phyloP scores from a whole-genome alignment of 2,797 vertebrate genomes.

The Sebastes miniatus region DNA sequence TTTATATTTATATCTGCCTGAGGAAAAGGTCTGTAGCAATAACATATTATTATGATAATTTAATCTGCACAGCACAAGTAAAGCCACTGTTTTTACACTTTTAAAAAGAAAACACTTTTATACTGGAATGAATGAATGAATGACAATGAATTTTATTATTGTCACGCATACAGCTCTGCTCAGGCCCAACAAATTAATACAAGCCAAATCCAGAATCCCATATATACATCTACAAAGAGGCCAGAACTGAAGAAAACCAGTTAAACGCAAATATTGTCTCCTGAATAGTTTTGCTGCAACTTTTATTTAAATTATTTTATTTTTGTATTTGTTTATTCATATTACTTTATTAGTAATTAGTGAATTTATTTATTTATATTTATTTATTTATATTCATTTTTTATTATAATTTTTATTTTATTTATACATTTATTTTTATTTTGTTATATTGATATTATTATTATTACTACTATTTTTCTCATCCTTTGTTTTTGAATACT shows the following conservation, averaged over 20 bases:
- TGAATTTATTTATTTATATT: too few species aligned
- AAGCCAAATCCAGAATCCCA: neutral
- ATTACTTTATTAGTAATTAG: too few species aligned
- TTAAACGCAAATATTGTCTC: too few species aligned
- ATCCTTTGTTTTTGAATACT: too few species aligned
- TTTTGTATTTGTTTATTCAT: too few species aligned
- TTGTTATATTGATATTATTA: too few species aligned
- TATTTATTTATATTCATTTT: too few species aligned
- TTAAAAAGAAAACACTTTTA: neutral
- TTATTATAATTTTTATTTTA: too few species aligned
- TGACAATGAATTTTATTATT: neutral
- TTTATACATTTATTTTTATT: too few species aligned
- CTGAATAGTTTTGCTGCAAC: too few species aligned
- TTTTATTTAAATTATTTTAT: too few species aligned
- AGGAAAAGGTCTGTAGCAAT: neutral
- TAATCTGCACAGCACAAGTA: neutral
- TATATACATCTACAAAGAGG: neutral
- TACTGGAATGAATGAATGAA: neutral
- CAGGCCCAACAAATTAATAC: neutral
- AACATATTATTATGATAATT: neutral
- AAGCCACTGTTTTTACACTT: neutral
- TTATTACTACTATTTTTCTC: too few species aligned
- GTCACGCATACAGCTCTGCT: neutral
- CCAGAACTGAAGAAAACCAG: neutral
- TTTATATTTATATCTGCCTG: neutral